Evolutionary conservation across 1,140 invertebrate species (phyloP), one percentile per base, ranked within the genome.

Genomic region (Drosophila biarmipes): DNA sequence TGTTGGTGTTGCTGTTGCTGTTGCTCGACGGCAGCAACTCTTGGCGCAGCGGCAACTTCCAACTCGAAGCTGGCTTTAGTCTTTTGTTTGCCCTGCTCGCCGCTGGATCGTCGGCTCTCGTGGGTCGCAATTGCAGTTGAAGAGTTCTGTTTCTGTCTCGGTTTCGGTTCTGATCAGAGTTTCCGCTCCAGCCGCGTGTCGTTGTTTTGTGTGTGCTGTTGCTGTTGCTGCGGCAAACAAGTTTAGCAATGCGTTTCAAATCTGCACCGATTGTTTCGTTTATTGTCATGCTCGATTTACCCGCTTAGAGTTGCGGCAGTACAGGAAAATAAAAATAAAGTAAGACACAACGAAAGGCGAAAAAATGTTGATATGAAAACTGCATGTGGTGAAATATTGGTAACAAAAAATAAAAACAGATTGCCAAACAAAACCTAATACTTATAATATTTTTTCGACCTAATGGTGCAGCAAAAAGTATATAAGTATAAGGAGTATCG

Each of bases 171-270:
- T 79, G 68, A 54, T 53, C 43, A 31, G 45, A 57, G 48, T 66
- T 80, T 62, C 55, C 58, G 42, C 35, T 52, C 34, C 37, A 34
- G 17, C 40, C 38, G 24, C 42, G 48, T 59, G 51, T 68, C 43
- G 68, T 56, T 34, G 40, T 54, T 17, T 45, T 42, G 45, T 53
- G 35, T 52, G 15, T 43, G 55, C 24, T 54, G 51, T 67, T 71
- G 63, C 7, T 51, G 24, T 46, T 40, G 42, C 24, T 49, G 68
- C 53, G 29, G 66, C 64, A 84, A 84, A 84, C 78, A 87, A 87
- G 82, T 82, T 87, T 86, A 86, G 58, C 77, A 78, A 77, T 85
- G 73, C 78, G 73, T 77, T 87, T 78, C 51, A 78, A 78, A 87
- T 82, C 55, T 77, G 63, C 73, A 69, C 43, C 62, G 58, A 56